These are phyloP conservation scores for Hyposoter didymator DNA, from an alignment of 2,888 invertebrate species.

Conservation along the genomic window DNA sequence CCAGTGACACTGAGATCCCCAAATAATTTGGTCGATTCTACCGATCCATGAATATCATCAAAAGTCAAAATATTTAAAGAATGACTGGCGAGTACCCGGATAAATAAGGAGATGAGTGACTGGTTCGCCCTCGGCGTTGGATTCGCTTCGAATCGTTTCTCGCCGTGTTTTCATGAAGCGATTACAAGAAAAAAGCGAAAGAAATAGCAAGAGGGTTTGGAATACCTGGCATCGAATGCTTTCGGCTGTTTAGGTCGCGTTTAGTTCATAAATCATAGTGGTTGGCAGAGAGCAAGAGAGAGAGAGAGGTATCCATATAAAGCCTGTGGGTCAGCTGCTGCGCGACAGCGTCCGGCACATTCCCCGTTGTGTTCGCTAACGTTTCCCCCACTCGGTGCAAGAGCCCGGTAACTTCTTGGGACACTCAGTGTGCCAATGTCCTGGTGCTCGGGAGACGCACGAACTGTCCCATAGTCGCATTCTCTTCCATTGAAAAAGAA, in stretches of 20 bases:
- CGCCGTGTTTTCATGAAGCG: slow-evolving; percentile 33
- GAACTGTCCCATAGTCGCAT: slow-evolving; percentile 1
- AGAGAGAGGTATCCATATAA: slow-evolving; percentile 27
- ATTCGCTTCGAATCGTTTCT: slow-evolving; percentile 47
- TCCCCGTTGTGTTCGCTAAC: slow-evolving; percentile 65
- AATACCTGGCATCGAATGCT: slow-evolving; percentile 79
- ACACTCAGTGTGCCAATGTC: slow-evolving; percentile 23
- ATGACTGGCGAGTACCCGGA: slow-evolving; percentile 72
- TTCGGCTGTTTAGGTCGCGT: slow-evolving; percentile 75
- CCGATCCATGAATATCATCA: slow-evolving; percentile 69
- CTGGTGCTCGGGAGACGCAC: background rate
- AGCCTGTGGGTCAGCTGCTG: slow-evolving; percentile 76
- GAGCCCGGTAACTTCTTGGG: slow-evolving; percentile 57
- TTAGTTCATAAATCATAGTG: slow-evolving; percentile 80
- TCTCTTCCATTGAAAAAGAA: background rate
- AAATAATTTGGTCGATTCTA: slow-evolving; percentile 36
- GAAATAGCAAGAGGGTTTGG: slow-evolving; percentile 62
- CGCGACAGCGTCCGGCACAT: slow-evolving; percentile 70
- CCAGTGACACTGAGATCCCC: background rate
- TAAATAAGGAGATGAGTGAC: slow-evolving; percentile 22
- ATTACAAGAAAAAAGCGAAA: slow-evolving; percentile 67
- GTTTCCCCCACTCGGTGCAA: slow-evolving; percentile 63
- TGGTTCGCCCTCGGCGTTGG: slow-evolving; percentile 35
- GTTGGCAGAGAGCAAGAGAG: slow-evolving; percentile 54
- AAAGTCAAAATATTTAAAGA: slow-evolving; percentile 79